Percentiles rank a stretch among this genome's conserved stretches.
These are phyloP conservation scores for Ochropleura leucogaster DNA, from an alignment of 2,888 invertebrate species.

Conservation along the genomic window DNA sequence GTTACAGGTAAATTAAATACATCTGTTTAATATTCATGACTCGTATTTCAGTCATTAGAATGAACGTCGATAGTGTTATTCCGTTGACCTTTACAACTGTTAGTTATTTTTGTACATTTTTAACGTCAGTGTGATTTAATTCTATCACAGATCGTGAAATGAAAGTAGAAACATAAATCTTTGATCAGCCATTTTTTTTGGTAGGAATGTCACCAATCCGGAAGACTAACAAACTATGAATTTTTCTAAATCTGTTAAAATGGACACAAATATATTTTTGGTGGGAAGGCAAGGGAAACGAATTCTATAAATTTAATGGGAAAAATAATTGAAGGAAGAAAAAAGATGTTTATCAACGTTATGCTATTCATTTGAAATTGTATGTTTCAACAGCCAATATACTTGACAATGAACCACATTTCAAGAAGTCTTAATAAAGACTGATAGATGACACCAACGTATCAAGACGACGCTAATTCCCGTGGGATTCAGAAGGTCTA, in stretches of 20 bases:
- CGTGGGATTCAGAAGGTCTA: conserved; percentile 40
- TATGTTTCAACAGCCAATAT: background rate
- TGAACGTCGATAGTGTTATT: conserved; percentile 38
- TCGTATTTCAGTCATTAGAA: conserved; percentile 39
- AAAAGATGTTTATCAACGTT: background rate
- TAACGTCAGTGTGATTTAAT: conserved; percentile 22
- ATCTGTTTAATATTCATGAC: conserved; percentile 51
- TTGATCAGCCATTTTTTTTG: background rate
- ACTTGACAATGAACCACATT: conserved; percentile 24
- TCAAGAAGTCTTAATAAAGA: conserved; percentile 14
- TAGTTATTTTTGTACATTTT: conserved; percentile 41
- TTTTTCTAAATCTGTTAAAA: conserved; percentile 2
- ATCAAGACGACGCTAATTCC: conserved; percentile 27
- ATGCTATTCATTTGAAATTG: background rate
- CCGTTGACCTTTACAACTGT: conserved; percentile 39
- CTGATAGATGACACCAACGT: conserved; percentile 27
- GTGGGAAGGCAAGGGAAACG: background rate
- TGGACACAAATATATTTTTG: background rate
- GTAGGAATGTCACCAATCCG: conserved; percentile 30
- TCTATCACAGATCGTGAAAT: conserved; percentile 5
- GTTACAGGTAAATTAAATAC: conserved; percentile 27
- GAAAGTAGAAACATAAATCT: conserved; percentile 26
- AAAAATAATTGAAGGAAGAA: background rate
- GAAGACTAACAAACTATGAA: conserved; percentile 17
- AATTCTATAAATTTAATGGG: background rate